phyloP scores from a whole-genome alignment of 2,797 vertebrate species.

The Huso huso region DNA sequence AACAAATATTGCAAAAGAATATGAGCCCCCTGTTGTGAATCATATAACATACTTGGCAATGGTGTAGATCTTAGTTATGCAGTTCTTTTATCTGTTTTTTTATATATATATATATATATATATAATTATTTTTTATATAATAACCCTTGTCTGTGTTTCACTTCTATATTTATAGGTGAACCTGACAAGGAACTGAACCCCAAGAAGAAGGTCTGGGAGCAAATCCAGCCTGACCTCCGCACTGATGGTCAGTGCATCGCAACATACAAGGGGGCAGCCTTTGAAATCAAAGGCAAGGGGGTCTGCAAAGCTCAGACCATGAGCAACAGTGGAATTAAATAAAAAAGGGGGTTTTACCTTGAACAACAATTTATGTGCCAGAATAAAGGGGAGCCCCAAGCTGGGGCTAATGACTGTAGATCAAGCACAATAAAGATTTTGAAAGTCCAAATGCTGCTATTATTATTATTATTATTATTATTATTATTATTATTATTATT shows the following conservation, averaged over 20 bases:
- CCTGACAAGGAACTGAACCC: slow-evolving; percentile 95
- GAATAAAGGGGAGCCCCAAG: not conserved
- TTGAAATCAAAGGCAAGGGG: slow-evolving; percentile 85
- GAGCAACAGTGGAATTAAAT: slow-evolving; percentile 88
- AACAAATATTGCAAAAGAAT: no score
- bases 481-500: no score
- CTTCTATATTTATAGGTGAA: slow-evolving; percentile 62
- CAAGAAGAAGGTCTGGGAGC: slow-evolving; percentile 98
- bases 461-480: no score
- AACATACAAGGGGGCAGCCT: slow-evolving; percentile 85
- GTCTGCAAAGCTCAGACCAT: slow-evolving; percentile 86
- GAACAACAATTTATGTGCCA: no score
- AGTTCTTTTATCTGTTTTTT: no score
- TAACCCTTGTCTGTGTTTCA: slow-evolving; percentile 1
- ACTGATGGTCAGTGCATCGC: slow-evolving; percentile 79
- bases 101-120: not conserved
- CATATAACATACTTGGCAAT: no score
- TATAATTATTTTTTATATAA: not conserved
- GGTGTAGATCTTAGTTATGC: no score
- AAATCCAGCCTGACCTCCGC: slow-evolving; percentile 84
- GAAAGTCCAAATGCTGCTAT: slow-evolving; percentile 10
- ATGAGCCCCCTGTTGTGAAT: no score
- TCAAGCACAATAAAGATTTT: slow-evolving; percentile 64
- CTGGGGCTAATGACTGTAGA: slow-evolving; percentile 39
- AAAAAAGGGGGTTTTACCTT: slow-evolving; percentile 27